Percentiles rank a stretch among this genome's conserved stretches.
These are phyloP conservation scores for Tokudaia tokunoshimensis DNA, from an alignment of 2,797 vertebrate genomes.

Conservation along the genomic window DNA sequence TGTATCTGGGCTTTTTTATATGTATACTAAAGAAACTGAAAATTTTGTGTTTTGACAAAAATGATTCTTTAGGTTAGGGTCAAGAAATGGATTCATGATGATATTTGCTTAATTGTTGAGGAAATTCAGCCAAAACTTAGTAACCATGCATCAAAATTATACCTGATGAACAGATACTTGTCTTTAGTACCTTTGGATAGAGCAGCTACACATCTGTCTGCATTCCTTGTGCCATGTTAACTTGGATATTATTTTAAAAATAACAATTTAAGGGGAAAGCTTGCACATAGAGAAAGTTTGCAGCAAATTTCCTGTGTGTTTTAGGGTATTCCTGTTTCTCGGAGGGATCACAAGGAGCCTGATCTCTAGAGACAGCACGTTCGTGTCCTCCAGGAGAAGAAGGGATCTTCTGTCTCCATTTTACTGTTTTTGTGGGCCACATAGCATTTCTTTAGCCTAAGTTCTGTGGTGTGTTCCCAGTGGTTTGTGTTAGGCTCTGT, in stretches of 20 bases:
- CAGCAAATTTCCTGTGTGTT: neutral
- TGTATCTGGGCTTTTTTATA: constrained; percentile 31
- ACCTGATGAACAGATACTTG: neutral
- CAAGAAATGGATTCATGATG: neutral
- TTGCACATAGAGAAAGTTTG: neutral
- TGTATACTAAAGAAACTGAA: constrained; percentile 3
- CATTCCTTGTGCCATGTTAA: neutral
- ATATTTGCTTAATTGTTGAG: neutral
- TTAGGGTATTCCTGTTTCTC: neutral
- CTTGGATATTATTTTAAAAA: constrained; percentile 51
- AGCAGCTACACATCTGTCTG: neutral
- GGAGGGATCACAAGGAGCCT: constrained; percentile 24
- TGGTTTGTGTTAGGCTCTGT: constrained; percentile 35
- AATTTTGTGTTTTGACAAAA: constrained; percentile 23
- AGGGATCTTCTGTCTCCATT: neutral
- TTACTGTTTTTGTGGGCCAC: neutral
- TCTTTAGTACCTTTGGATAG: neutral
- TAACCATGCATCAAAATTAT: neutral
- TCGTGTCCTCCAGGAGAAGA: neutral
- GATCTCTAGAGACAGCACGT: neutral
- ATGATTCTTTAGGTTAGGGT: constrained; percentile 8
- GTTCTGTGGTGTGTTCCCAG: neutral
- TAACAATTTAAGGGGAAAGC: neutral
- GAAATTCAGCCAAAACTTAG: constrained; percentile 26
- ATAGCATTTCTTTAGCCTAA: constrained; percentile 37